A percentile compares a stretch with the other conserved stretches of the same genome.
These are phyloP conservation scores for Agriopis leucophaearia DNA, from an alignment of 2,888 invertebrate species.

Conservation along the genomic window DNA sequence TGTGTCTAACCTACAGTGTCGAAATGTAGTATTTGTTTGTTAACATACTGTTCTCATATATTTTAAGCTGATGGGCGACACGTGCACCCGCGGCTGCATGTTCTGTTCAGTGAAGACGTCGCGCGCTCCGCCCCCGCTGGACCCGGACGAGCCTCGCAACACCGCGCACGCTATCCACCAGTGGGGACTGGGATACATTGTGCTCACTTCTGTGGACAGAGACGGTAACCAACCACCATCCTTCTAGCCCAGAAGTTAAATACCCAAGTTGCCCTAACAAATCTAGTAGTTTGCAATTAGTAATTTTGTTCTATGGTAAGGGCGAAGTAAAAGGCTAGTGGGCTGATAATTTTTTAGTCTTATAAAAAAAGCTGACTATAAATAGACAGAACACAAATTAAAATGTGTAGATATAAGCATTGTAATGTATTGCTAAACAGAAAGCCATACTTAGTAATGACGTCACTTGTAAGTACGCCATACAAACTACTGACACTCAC, in stretches of 20 bases:
- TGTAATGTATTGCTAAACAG: too few relatives aligned
- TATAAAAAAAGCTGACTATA: too few relatives aligned
- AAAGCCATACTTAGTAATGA: too few relatives aligned
- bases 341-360: too few relatives aligned
- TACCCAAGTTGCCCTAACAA: not conserved
- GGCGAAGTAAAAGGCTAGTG: too few relatives aligned
- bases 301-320: too few relatives aligned
- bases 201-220: slow-evolving; percentile 98
- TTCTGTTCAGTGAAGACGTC: slow-evolving; percentile 99
- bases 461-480: too few relatives aligned
- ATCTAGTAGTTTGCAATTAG: slow-evolving; percentile 5
- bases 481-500: too few relatives aligned
- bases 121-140: slow-evolving; percentile 94
- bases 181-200: slow-evolving; percentile 99
- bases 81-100: slow-evolving; percentile 98
- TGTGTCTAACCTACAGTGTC: too few relatives aligned
- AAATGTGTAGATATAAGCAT: too few relatives aligned
- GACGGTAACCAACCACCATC: slow-evolving; percentile 89
- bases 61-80: slow-evolving; percentile 97
- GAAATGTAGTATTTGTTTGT: too few relatives aligned
- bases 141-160: slow-evolving; percentile 95
- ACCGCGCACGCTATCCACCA: slow-evolving; percentile 96
- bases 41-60: not conserved
- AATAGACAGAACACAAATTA: too few relatives aligned
- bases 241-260: not conserved